Evolutionary conservation across 2,888 invertebrate genomes (phyloP), one percentile per base, ranked within the genome.

Genomic region (Ernsta delagoae): DNA sequence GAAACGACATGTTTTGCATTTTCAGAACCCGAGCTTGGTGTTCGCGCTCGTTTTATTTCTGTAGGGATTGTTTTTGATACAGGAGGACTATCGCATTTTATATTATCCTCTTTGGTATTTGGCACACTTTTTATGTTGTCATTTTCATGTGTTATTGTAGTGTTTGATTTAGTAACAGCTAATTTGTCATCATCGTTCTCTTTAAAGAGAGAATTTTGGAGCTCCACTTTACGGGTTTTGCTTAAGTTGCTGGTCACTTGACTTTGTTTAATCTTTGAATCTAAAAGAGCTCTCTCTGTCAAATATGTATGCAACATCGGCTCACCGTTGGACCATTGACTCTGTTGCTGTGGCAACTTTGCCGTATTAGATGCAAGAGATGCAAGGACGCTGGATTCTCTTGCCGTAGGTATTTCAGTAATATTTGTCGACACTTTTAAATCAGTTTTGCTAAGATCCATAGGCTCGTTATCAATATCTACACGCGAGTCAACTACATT

Each of bases 291-390:
- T 79, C 96, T 93, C 80, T 96, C 96, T 1, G 96, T 96, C 62
- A 96, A 92, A 84, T 96, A 96, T 0, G 95, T 96, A 74, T 96
- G 96, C 65, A 96, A 86, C 94, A 96, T 95, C 5, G 95, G 94
- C 73, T 95, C 95, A 48, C 96, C 95, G 68, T 93, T 91, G 24
- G 91, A 77, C 90, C 95, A 95, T 70, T 95, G 94, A 71, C 88
- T 87, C 39, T 92, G 94, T 71, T 94, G 93, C 71, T 94, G 92
- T 6, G 95, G 95, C 67, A 95, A 84, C 77, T 95, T 93, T 69
- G 95, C 95, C 72, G 95, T 95, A 63, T 95, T 95, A 66, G 95
- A 95, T 70, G 95, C 95, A 72, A 95, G 87, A 1, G 95, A 95
- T 31, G 95, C 95, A 70, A 95, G 82, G 53, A 95, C 89, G 74